Conservation (phyloP, 2,113 vertebrate species). For the sheep (Ovis aries) region DNA sequence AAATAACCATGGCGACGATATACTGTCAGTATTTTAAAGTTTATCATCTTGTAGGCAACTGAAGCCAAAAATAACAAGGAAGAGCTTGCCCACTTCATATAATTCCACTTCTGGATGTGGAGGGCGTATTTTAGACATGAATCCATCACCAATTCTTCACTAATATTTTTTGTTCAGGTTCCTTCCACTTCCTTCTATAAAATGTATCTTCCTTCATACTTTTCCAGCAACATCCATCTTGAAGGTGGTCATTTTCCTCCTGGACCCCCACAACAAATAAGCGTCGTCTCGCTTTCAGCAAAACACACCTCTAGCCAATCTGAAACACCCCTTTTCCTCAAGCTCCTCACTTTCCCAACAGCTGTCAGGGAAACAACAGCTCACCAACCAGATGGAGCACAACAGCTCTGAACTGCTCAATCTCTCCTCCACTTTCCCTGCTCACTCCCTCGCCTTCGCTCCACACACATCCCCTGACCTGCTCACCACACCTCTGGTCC, state of each 20-base stretch:
- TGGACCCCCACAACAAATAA: neutral
- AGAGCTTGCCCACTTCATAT: neutral
- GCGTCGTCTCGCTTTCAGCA: neutral
- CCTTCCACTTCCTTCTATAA: neutral
- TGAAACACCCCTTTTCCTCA: neutral
- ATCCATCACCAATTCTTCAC: neutral
- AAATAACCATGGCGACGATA: neutral
- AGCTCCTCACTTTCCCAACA: neutral
- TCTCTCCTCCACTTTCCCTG: neutral
- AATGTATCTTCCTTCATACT: neutral
- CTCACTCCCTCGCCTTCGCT: neutral
- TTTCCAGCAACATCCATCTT: neutral
- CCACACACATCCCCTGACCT: neutral
- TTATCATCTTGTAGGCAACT: neutral
- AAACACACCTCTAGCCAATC: neutral
- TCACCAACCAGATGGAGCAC: neutral
- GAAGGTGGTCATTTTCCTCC: neutral
- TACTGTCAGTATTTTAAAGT: neutral
- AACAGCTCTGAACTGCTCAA: neutral
- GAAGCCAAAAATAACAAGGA: neutral
- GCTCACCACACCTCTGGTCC: neutral
- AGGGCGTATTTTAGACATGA: neutral
- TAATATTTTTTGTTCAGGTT: neutral
- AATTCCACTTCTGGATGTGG: neutral
- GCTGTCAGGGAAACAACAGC: neutral